phyloP scores from a whole-genome alignment of 2,113 vertebrate species.

The Indri indri region DNA sequence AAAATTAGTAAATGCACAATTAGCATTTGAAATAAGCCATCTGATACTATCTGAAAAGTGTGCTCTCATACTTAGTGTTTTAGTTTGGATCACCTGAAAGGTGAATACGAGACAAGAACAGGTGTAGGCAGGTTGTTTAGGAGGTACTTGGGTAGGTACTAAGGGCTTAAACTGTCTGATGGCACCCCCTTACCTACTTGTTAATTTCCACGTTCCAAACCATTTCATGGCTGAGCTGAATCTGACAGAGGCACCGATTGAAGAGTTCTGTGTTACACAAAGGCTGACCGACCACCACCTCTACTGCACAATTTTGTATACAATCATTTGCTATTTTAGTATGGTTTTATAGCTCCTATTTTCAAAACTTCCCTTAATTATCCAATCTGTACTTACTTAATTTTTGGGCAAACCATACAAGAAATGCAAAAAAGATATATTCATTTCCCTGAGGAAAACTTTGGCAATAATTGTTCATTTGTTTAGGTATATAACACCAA shows the following conservation, averaged over 20 bases:
- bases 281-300: not conserved
- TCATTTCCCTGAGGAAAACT: not conserved
- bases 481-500: not conserved
- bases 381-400: not conserved
- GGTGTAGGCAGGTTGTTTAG: not conserved
- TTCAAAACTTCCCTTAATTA: constrained; percentile 14
- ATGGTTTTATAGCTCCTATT: not conserved
- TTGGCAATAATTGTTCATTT: not conserved
- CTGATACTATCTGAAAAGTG: not conserved
- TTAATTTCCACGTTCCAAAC: not conserved
- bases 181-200: not conserved
- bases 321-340: not conserved
- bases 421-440: not conserved
- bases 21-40: not conserved
- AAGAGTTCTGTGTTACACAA: not conserved
- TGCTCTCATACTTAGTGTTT: not conserved
- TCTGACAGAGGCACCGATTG: not conserved
- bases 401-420: not conserved
- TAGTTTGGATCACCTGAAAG: not conserved
- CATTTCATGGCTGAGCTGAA: not conserved
- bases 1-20: not conserved
- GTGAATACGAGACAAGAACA: not conserved
- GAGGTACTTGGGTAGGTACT: not conserved
- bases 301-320: not conserved
- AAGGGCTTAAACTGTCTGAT: not conserved